phyloP scores from a whole-genome alignment of 1,140 invertebrate genomes.

The Notospermus geniculatus region DNA sequence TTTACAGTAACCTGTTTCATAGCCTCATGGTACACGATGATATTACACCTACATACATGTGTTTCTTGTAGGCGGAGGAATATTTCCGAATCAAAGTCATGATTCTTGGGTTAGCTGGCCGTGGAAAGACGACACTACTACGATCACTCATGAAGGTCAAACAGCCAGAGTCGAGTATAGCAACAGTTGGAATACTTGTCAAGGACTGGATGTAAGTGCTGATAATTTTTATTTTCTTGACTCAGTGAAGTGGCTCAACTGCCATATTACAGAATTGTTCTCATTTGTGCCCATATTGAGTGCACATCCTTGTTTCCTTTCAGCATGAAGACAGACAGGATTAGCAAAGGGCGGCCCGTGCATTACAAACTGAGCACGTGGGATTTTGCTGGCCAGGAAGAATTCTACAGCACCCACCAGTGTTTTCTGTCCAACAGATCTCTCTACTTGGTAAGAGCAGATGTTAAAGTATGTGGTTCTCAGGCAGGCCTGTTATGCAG shows the following conservation, averaged over 20 bases:
- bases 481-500: too few species aligned
- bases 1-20: too few species aligned
- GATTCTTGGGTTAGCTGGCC: conserved; percentile 91
- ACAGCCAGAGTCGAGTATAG: conserved; percentile 33
- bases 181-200: conserved; percentile 50
- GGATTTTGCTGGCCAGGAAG: conserved; percentile 91
- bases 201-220: conserved; percentile 46
- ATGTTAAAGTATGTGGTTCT: not conserved
- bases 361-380: conserved; percentile 93
- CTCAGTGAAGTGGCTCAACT: too few species aligned
- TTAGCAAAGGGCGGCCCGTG: not conserved
- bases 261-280: not conserved
- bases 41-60: too few species aligned
- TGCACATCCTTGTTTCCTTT: conserved; percentile 7
- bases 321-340: not conserved
- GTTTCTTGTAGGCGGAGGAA: conserved; percentile 67
- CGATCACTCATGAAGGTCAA: conserved; percentile 86
- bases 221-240: too few species aligned
- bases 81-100: conserved; percentile 96
- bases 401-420: conserved; percentile 90
- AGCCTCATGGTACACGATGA: not conserved
- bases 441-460: conserved; percentile 90
- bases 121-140: conserved; percentile 90
- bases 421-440: conserved; percentile 96
- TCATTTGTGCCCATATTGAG: not conserved